Base-by-base conservation (phyloP, 1,140 invertebrate species). In the Cherax quadricarinatus region DNA sequence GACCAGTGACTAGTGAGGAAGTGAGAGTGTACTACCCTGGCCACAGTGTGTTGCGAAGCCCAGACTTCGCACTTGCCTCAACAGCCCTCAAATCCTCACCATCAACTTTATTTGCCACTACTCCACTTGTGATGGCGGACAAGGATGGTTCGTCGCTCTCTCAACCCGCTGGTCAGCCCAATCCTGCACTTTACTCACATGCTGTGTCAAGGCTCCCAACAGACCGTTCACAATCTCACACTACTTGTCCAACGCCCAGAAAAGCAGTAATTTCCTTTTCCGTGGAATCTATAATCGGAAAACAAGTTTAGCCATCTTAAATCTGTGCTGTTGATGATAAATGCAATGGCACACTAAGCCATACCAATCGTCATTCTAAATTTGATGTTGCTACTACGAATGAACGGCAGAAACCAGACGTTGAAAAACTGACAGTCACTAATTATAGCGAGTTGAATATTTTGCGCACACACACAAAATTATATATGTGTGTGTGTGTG, bases 231-330 rank as follows among this genome's bases (percentile, higher is more conserved):
- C 48, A 81, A 78, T 66, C 78, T 60, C 85, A 86, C 84, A 84
- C 91, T n/a, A 85, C 86, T 48, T 92, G 49, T 41, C 88, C 85
- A 30, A 80, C 83, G 21, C 81, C 80, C n/a, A 94, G 88, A 57
- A 90, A 93, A 30, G 81, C 81, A 21, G 70, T 88, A 49, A 94
- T 94, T 53, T 94, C 93, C 57, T 94, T 94, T 60, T 94, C 93
- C 9, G 93, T 94, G 48, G 93, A 94, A 30, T 94, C 93, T 7
- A 94, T 94, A 70, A 94, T 94, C 18, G 93, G 93, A 7, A 92
- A 92, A 62, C 91, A 88, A 60, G 80, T 48, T 57, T 57, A 57
- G 53, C 6, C 53, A 57, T 57, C 9, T 57, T 57, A 10, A 41
- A 41, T 41, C 30, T 41, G 30, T 57, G 1, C 14, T 57, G 53